Evolutionary conservation across 2,113 vertebrate species (phyloP).

Genomic region (Etia nguti): DNA sequence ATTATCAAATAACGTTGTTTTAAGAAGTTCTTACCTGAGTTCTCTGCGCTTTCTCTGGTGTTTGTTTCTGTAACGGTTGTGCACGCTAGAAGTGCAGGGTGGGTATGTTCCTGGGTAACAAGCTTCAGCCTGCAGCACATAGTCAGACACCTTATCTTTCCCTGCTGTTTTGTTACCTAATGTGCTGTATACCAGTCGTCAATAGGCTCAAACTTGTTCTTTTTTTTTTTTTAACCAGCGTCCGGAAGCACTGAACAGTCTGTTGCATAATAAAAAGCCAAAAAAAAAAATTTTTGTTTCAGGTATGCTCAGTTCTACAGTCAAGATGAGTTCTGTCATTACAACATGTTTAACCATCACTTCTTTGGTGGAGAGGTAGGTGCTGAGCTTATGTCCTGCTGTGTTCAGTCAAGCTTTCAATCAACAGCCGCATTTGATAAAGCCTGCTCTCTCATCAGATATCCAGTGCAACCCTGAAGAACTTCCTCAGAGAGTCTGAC

Average conservation of each 20-base stretch:
- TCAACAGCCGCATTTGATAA: neutral
- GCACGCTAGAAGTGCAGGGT: neutral
- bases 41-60: neutral
- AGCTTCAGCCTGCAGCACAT: slow-evolving; percentile 25
- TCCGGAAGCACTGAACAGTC: neutral
- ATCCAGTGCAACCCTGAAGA: slow-evolving; percentile 66
- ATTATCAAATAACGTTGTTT: neutral
- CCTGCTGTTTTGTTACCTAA: neutral
- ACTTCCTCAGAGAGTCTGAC: slow-evolving; percentile 76
- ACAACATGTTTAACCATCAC: slow-evolving; percentile 99
- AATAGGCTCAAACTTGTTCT: neutral
- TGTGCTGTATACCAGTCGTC: neutral
- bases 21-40: slow-evolving; percentile 1
- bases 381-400: neutral
- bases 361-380: slow-evolving; percentile 92
- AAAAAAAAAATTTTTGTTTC: slow-evolving; percentile 7
- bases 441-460: slow-evolving; percentile 55
- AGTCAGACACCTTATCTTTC: neutral
- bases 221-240: neutral
- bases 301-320: slow-evolving; percentile 93
- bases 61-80: neutral
- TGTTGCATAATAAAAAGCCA: neutral
- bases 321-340: slow-evolving; percentile 89
- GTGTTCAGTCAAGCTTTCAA: neutral
- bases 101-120: slow-evolving; percentile 12